phyloP scores from a whole-genome alignment of 1,140 invertebrate genomes.

The Melitaea cinxia region DNA sequence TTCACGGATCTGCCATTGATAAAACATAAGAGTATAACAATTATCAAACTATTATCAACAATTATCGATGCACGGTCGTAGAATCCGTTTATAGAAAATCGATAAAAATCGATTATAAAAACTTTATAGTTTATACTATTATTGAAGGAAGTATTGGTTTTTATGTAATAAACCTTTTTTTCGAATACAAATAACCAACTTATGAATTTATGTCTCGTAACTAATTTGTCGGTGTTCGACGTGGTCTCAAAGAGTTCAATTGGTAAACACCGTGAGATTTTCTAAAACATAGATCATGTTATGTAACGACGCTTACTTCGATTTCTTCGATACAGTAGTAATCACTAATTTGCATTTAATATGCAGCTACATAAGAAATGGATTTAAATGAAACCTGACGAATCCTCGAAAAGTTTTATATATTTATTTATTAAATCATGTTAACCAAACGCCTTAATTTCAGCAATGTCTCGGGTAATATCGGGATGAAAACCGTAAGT shows the following conservation, averaged over 20 bases:
- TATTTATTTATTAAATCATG: too few species aligned
- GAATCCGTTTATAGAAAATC: constrained; percentile 55
- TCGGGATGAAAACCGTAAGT: too few species aligned
- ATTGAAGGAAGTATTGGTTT: constrained; percentile 45
- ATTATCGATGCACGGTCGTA: constrained; percentile 49
- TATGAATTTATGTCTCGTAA: constrained; percentile 37
- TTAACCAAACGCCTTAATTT: too few species aligned
- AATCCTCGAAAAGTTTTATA: too few species aligned
- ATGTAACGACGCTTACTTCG: too few species aligned
- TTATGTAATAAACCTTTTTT: constrained; percentile 35
- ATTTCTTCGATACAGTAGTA: too few species aligned
- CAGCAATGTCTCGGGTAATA: too few species aligned
- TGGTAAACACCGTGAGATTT: constrained; percentile 8
- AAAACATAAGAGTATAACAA: constrained; percentile 30
- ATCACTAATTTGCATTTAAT: too few species aligned
- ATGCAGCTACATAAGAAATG: too few species aligned
- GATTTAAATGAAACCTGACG: too few species aligned
- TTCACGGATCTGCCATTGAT: constrained; percentile 52
- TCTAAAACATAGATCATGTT: too few species aligned
- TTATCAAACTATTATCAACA: constrained; percentile 53
- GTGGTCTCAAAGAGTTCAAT: constrained; percentile 26
- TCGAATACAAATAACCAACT: constrained; percentile 38
- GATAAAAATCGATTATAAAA: constrained; percentile 54
- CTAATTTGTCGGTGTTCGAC: constrained; percentile 43
- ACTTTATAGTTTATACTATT: constrained; percentile 44